Base-by-base conservation (phyloP, 2,888 invertebrate genomes). In the Sipunculus nudus region DNA sequence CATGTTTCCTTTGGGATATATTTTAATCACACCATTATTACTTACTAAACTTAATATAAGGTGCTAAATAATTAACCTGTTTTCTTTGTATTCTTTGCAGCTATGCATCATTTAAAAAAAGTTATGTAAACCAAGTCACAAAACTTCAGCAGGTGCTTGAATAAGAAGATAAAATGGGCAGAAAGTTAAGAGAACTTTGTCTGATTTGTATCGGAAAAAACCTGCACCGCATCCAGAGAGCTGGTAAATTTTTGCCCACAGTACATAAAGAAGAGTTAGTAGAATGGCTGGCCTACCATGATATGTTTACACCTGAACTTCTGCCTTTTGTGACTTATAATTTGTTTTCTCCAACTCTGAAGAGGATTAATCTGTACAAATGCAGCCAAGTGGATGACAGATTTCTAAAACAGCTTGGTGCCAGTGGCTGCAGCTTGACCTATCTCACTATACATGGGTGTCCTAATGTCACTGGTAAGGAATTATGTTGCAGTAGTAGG, bases 231-330 rank as follows among this genome's bases (percentile, higher is more conserved):
- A 70, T 78, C 29, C 71, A 71, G 8, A 52, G 75, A 46, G 63
- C 70, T 25, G 72, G 75, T 19, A 39, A 59, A 4, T 63, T 64
- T 48, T 61, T 79, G 40, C 77, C 79, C 5, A 72, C 75, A 1
- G 53, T 77, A 1, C 75, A 76, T 62, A 79, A 79, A 63, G 78
- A 79, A 64, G 56, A 71, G 6, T 60, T 79, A 25, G 57, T 79
- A 21, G 73, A 78, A 55, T 59, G 77, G 28, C 64, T 79, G 8
- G 70, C 71, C 10, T 69, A 67, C 59, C 79, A 79, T 70, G 75
- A 78, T 56, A 49, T 71, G 58, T 59, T 77, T 16, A 69, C 68
- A 16, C 53, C 63, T 4, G 60, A 67, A 19, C 75, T 74, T 55
- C 55, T 77, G 13, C 70, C 72, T 5, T 62, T 70, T 57, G 68